Percentiles rank a stretch among this genome's conserved stretches.
phyloP scores from a whole-genome alignment of 2,888 invertebrate genomes.

The Chironomus tentans region DNA sequence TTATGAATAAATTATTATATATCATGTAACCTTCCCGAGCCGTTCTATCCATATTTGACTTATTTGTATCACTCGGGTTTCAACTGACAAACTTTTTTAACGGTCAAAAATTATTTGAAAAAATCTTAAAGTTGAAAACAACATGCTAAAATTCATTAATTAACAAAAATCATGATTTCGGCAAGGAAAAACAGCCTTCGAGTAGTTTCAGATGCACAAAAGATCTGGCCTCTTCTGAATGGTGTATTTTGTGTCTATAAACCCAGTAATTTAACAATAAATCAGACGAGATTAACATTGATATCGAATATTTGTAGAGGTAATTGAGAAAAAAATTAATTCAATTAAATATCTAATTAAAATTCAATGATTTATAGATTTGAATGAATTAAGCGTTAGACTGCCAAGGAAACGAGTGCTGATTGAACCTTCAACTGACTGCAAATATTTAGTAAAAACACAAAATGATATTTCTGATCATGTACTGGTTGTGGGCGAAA shows the following conservation, averaged over 20 bases:
- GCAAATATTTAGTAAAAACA: slow-evolving; percentile 48
- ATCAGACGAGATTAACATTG: slow-evolving; percentile 49
- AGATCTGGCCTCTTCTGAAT: slow-evolving; percentile 57
- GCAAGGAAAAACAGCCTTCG: background rate
- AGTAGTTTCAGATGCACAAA: slow-evolving; percentile 42
- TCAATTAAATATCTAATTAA: background rate
- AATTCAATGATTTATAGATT: slow-evolving; percentile 45
- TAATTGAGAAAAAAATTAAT: slow-evolving; percentile 37
- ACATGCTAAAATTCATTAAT: too few species aligned
- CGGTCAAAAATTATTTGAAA: too few species aligned
- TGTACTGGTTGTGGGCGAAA: slow-evolving; percentile 62
- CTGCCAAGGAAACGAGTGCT: slow-evolving; percentile 50
- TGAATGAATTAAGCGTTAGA: slow-evolving; percentile 58
- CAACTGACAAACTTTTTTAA: too few species aligned
- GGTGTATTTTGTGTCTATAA: slow-evolving; percentile 74
- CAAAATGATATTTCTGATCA: slow-evolving; percentile 64
- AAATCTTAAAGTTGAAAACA: too few species aligned
- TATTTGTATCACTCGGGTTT: too few species aligned
- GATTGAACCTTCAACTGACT: slow-evolving; percentile 54
- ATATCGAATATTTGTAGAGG: slow-evolving; percentile 58
- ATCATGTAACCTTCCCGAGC: too few species aligned
- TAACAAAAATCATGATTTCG: background rate
- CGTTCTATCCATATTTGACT: too few species aligned
- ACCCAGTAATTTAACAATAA: slow-evolving; percentile 52
- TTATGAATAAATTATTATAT: too few species aligned